Conservation (phyloP, 2,113 vertebrate genomes). For the Muntiacus reevesi region DNA sequence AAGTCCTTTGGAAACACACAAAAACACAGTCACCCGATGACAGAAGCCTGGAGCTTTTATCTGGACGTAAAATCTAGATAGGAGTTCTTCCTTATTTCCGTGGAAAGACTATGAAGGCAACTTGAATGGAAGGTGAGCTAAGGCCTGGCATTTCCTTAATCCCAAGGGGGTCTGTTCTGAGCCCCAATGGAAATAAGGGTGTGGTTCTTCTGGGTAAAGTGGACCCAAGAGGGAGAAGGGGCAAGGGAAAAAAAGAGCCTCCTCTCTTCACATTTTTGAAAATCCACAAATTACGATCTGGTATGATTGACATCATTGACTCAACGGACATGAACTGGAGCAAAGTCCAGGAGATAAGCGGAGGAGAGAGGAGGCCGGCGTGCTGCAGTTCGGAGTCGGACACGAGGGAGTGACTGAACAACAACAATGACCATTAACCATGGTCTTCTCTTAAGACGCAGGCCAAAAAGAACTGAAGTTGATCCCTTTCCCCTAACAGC, state of each 20-base stretch:
- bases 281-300: not conserved
- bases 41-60: not conserved
- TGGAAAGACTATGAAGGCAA: not conserved
- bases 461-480: not conserved
- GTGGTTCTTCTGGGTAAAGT: not conserved
- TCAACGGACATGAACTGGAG: not conserved
- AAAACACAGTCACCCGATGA: not conserved
- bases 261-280: not conserved
- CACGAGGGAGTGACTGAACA: rapidly evolving
- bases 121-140: not conserved
- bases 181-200: not conserved
- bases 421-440: rapidly evolving
- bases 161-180: too few relatives aligned
- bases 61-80: not conserved
- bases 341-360: not conserved
- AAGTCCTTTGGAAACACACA: not conserved
- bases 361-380: rapidly evolving
- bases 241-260: not conserved
- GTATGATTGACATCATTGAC: not conserved
- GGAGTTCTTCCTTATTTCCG: not conserved
- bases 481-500: not conserved
- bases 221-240: not conserved
- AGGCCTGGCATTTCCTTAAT: not conserved
- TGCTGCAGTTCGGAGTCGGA: rapidly evolving
- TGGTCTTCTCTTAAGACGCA: not conserved